Evolutionary conservation across 2,797 vertebrate species (phyloP).

Genomic region (Otolemur crassicaudatus): DNA sequence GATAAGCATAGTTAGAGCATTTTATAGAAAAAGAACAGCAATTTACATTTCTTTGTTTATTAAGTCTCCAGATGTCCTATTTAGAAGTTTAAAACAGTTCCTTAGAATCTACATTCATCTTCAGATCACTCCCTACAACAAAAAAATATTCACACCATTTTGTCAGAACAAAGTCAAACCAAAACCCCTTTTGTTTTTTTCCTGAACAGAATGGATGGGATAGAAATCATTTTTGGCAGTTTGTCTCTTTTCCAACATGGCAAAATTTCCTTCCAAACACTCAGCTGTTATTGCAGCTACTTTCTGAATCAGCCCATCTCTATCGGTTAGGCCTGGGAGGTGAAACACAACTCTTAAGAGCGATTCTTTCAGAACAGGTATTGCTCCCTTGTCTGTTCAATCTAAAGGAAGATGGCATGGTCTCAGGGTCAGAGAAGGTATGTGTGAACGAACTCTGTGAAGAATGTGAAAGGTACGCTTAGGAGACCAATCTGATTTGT

Average conservation of each 20-base stretch:
- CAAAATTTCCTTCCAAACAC: neutral
- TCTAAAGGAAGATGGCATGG: neutral
- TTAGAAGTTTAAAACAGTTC: neutral
- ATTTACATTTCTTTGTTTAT: neutral
- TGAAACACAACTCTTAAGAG: neutral
- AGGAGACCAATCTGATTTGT: neutral
- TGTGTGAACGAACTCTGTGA: neutral
- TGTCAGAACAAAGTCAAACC: neutral
- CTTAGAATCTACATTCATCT: neutral
- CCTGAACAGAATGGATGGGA: neutral
- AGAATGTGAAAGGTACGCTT: neutral
- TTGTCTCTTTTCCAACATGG: neutral
- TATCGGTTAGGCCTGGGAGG: neutral
- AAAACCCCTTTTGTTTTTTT: neutral
- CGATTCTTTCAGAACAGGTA: neutral
- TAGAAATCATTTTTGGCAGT: neutral
- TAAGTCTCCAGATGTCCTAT: neutral
- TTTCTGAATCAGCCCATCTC: neutral
- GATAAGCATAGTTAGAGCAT: neutral
- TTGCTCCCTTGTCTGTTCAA: neutral
- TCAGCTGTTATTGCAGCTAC: neutral
- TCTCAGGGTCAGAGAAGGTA: neutral
- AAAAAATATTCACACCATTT: neutral
- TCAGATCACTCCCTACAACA: neutral
- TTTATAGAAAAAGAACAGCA: constrained; percentile 15